Base-by-base conservation (phyloP, 2,888 invertebrate species). In the Drosophila macrothrix region DNA sequence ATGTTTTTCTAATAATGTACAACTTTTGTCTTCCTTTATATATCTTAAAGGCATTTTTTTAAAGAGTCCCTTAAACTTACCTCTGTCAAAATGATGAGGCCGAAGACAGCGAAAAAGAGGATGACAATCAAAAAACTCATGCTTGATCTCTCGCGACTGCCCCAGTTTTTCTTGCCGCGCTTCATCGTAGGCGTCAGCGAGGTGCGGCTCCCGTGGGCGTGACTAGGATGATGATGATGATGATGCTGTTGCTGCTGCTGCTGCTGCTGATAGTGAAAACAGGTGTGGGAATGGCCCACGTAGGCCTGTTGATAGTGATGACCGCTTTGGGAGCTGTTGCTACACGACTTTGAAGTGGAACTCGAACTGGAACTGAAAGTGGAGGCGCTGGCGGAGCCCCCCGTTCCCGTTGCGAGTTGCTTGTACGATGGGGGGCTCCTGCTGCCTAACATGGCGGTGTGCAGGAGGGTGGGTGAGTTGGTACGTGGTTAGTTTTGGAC, bases 71-170 rank as follows among this genome's bases (percentile, higher is more conserved):
- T 9, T 12, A 1, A 14, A 65, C 84, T 94, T 88, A 97, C 96
- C 94, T 98, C 97, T 76, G 97, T 97, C 82, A 98, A 95, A 74
- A 98, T 96, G 90, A 98, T 98, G 88, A 97, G 94, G 55, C 97
- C 97, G 92, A 98, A 98, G 70, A 98, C 96, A 50, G 96, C 96
- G 93, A 98, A 97, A 94, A 98, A 98, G 94, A 97, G 97, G 84
- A 98, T 95, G 78, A 98, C 97, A 93, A 98, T 96, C 94, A 97
- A 96, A 94, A 98, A 97, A 91, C 97, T 97, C 95, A 97, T 96
- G 93, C 97, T 96, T 83, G 97, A 97, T 84, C 97, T 95, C 93
- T 97, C 97, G 90, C 96, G 95, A 7, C 91, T 90, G 54, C 87
- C 93, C 93, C 93, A 93, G 91, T 67, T 92, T 71, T 93, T 92